Evolutionary conservation across 1,140 invertebrate genomes (phyloP), one percentile per base, ranked within the genome.

Genomic region (Meloidogyne floridensis): DNA sequence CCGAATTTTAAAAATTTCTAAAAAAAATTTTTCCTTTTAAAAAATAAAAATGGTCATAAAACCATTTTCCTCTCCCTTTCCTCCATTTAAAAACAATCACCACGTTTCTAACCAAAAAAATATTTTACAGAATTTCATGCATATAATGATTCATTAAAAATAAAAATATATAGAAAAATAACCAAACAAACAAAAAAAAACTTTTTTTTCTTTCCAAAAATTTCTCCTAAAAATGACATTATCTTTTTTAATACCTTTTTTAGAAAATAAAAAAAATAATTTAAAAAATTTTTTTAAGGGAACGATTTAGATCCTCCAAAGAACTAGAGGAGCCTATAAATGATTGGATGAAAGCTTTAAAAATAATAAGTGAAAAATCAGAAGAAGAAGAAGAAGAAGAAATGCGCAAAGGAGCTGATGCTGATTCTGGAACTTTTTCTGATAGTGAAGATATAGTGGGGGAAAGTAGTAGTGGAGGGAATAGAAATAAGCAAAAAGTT

Each of bases 361-460:
- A 59, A 53, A 9, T 20, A 74, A 13, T 15, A 74, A 54, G 15
- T 65, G 77, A 32, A 65, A 32, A n/a, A 47, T 47, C 47, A 42
- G 72, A 15, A 51, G 20, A 15, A 51, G 54, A 32, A 18, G 15
- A 18, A 53, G 20, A 15, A 51, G 54, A 32, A 65, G 15, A 20
- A 53, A 47, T 53, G 76, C 76, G 80, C 5, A 13, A 13, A 3
- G 43, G 43, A 15, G 32, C 32, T 32, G 80, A 80, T 53, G 59
- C 80, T 10, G 80, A 80, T 42, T 76, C 72, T 3, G 80, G 80
- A 42, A 80, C 76, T 18, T 80, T 76, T 81, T 80, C 80, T 18
- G 80, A 18, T 20, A 71, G 72, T n/a, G 80, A 80, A 18, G 80
- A 74, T 7, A 18, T 70, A 10, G 77, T 42, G 2, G 32, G 47